Evolutionary conservation across 2,113 vertebrate genomes (phyloP).

Genomic region (Archocentrus centrarchus): DNA sequence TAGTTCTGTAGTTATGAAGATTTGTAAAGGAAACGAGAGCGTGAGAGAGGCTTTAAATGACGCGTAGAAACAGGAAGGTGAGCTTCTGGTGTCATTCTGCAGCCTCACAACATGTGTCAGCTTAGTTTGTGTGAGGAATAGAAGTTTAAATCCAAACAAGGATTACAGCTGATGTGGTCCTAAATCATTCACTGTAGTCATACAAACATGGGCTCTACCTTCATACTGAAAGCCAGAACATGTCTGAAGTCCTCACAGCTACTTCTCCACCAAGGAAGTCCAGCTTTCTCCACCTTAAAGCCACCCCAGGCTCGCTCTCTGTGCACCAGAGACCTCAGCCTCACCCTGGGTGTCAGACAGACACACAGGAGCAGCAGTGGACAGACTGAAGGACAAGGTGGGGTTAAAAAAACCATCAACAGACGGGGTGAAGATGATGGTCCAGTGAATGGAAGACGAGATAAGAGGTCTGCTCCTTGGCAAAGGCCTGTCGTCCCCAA

Average conservation of each 20-base stretch:
- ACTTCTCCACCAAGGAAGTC: conserved; percentile 21
- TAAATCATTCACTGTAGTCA: neutral
- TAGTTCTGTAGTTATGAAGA: neutral
- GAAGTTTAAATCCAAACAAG: neutral
- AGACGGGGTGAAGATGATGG: neutral
- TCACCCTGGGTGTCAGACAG: neutral
- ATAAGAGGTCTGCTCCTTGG: neutral
- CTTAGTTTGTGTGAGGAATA: neutral
- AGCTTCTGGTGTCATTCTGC: neutral
- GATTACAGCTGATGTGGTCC: neutral
- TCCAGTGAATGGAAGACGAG: conserved; percentile 5
- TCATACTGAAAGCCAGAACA: conserved; percentile 48
- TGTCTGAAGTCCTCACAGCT: conserved; percentile 39
- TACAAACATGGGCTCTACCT: conserved; percentile 58
- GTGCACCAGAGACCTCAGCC: conserved; percentile 49
- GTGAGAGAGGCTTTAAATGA: neutral
- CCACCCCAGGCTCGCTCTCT: conserved; percentile 15
- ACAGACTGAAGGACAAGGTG: neutral
- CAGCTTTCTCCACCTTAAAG: conserved; percentile 6
- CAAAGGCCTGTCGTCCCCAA: conserved; percentile 36
- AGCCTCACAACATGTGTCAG: neutral
- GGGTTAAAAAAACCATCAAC: neutral
- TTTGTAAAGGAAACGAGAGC: neutral
- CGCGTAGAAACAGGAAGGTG: neutral
- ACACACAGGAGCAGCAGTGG: neutral